Conservation (phyloP, 2,113 vertebrate species). For the Quiscalus mexicanus region DNA sequence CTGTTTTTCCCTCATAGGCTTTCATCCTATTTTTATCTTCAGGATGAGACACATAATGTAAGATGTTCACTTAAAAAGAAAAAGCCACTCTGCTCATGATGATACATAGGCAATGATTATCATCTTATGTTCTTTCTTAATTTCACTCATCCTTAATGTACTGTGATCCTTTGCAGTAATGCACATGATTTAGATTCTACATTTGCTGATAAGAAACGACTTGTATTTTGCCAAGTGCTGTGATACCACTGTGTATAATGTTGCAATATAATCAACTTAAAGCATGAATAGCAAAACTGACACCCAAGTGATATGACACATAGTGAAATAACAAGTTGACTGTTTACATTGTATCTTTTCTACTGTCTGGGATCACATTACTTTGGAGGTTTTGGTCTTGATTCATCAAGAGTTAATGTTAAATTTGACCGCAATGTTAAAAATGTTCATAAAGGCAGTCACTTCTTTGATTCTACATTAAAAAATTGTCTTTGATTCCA, state of each 20-base stretch:
- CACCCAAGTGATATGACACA: not conserved
- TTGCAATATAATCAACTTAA: not conserved
- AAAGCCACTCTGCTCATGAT: not conserved
- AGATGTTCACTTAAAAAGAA: slow-evolving; percentile 19
- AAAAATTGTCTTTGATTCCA: not conserved
- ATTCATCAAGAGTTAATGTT: not conserved
- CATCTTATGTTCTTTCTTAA: not conserved
- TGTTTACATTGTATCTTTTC: not conserved
- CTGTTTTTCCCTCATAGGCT: not conserved
- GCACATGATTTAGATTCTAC: not conserved
- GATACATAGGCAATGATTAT: not conserved
- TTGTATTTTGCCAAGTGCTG: not conserved
- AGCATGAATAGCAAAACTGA: not conserved
- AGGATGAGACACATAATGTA: not conserved
- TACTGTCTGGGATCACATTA: not conserved
- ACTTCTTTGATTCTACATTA: not conserved
- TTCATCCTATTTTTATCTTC: slow-evolving; percentile 2
- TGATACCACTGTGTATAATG: not conserved
- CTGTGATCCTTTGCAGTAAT: not conserved
- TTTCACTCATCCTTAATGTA: slow-evolving; percentile 6
- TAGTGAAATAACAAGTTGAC: not conserved
- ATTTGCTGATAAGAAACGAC: not conserved
- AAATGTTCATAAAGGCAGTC: not conserved
- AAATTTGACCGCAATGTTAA: not conserved
- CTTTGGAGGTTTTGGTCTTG: not conserved